These are phyloP conservation scores for Brassicogethes aeneus DNA, from an alignment of 2,888 invertebrate genomes.

Conservation along the genomic window DNA sequence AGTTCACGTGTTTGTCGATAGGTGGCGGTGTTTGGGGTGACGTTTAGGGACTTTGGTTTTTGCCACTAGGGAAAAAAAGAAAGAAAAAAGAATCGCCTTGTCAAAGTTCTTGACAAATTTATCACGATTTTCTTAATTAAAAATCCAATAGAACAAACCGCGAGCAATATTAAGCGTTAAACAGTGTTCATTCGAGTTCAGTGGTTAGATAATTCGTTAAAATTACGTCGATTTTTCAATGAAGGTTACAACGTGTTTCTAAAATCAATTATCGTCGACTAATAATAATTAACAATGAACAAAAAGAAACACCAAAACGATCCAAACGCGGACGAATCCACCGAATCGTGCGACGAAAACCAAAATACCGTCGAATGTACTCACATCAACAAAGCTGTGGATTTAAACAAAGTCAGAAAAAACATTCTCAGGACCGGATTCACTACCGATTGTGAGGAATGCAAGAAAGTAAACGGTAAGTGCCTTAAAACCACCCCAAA, in stretches of 20 bases:
- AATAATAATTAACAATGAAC: conserved; percentile 46
- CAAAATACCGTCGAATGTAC: conserved; percentile 54
- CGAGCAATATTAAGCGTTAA: no score
- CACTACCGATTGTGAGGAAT: conserved; percentile 45
- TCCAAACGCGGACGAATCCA: conserved; percentile 56
- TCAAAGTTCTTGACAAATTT: no score
- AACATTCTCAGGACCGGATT: conserved; percentile 40
- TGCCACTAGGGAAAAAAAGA: no score
- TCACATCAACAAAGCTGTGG: conserved; percentile 62
- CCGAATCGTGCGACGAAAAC: conserved; percentile 62
- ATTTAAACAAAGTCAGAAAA: conserved; percentile 50
- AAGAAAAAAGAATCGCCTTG: no score
- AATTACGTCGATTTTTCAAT: no score
- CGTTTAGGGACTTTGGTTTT: no score
- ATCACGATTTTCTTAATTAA: no score
- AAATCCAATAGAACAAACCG: no score
- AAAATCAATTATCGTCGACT: conserved; percentile 2
- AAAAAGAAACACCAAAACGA: conserved; percentile 68
- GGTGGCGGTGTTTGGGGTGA: no score
- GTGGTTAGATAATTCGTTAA: no score
- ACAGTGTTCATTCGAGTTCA: no score
- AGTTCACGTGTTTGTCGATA: no score
- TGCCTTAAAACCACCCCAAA: not conserved
- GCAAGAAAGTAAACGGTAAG: conserved; percentile 19
- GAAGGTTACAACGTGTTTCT: conserved; percentile 13